Percentiles rank a stretch among this genome's conserved stretches.
Evolutionary conservation across 2,888 invertebrate species (phyloP).

Genomic region (Agrotis ipsilon): DNA sequence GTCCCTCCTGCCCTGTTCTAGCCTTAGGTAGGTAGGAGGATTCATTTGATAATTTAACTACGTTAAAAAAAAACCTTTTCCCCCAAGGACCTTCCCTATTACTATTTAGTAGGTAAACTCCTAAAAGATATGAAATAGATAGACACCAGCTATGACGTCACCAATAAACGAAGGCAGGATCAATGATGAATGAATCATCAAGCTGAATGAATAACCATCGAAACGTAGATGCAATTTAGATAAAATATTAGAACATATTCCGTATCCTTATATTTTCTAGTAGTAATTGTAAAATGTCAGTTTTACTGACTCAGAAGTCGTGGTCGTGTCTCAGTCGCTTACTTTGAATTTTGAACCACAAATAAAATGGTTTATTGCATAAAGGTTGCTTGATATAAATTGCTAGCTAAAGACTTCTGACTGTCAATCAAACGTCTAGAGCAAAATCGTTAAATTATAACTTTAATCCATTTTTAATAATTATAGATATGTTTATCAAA

Average conservation of each 20-base stretch:
- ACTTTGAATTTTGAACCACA: not conserved
- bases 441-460: conserved; percentile 3
- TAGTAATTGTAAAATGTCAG: not conserved
- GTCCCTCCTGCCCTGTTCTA: too few relatives aligned
- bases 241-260: conserved; percentile 6
- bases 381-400: conserved; percentile 40
- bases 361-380: conserved; percentile 1
- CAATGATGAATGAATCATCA: conserved; percentile 40
- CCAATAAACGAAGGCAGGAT: too few relatives aligned
- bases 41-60: too few relatives aligned
- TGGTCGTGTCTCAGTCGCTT: conserved; percentile 6
- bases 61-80: too few relatives aligned
- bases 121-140: too few relatives aligned
- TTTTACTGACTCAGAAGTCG: conserved; percentile 31
- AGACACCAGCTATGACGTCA: too few relatives aligned
- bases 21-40: too few relatives aligned
- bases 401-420: conserved; percentile 4
- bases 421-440: conserved; percentile 48
- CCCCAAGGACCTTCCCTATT: too few relatives aligned
- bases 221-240: conserved; percentile 34
- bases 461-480: too few relatives aligned
- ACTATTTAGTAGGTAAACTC: too few relatives aligned
- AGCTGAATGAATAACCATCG: conserved; percentile 16
- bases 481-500: too few relatives aligned
- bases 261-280: not conserved